Base-by-base conservation (phyloP, 1,140 invertebrate species). In the Lepidostoma basale region DNA sequence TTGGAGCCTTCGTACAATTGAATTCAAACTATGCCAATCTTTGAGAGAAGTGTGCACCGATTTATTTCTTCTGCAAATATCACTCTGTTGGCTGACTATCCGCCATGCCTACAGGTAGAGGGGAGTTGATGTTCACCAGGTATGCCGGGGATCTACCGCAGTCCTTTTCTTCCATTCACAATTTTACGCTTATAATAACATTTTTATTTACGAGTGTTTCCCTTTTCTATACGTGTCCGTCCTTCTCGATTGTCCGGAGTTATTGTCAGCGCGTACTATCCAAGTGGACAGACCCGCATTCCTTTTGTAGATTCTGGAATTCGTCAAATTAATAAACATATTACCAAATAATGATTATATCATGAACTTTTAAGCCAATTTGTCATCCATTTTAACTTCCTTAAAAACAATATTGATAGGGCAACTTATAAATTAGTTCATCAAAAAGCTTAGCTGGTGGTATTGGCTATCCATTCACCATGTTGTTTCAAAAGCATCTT, bases 141-240 rank as follows among this genome's bases (percentile, higher is more conserved):
- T 68, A 71, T 54, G 45, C 42, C 18, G 64, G 36, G 33, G 62
- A 58, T 68, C 59, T 68, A 68, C 65, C 69, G 60, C 69, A 68
- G 60, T 45, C 39, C 62, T 40, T 62, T 69, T 65, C 33, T 69
- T 36, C 60, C 63, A 66, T 68, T 72, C 60, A 72, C 70, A 68
- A 68, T 68, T 72, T 72, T 72, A 72, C 66, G 62, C 62, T 72
- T 72, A 72, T 68, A 68, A 72, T 68, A 72, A 68, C 59, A 71
- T 71, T 71, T 71, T 71, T 71, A 71, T 71, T 71, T 67, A 67
- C 23, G 64, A 66, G 62, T 67, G 52, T 67, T 62, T 59, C 59
- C 60, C 45, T 54, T 62, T 68, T 63, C 45, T 65, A 23, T 40
- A 12, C 36, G 26, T 54, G 64, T 42, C 49, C 52, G 49, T 28